phyloP scores from a whole-genome alignment of 2,113 vertebrate species.

The Centrocercus urophasianus region DNA sequence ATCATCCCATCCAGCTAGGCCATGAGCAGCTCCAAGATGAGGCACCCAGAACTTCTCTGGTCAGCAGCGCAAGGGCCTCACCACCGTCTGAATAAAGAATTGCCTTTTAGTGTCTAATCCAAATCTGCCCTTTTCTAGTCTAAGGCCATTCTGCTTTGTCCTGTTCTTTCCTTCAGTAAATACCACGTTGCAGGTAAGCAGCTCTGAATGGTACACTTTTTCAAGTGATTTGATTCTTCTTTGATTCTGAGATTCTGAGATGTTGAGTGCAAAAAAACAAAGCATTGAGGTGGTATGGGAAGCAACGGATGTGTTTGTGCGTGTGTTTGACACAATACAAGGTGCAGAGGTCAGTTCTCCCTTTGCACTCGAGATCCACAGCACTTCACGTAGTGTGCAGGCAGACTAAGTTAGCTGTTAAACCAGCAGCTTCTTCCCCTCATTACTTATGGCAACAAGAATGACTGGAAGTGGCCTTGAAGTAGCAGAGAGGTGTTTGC shows the following conservation, averaged over 20 bases:
- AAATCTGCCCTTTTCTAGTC: no score
- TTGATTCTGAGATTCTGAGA: neutral
- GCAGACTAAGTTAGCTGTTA: neutral
- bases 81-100: no score
- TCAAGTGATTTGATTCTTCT: neutral
- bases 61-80: no score
- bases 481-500: neutral
- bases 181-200: neutral
- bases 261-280: neutral
- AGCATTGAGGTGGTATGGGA: neutral
- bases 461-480: neutral
- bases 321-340: no score
- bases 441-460: neutral
- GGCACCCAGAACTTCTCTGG: no score
- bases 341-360: neutral
- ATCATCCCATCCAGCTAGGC: no score
- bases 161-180: neutral
- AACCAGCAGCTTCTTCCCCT: neutral
- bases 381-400: neutral
- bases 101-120: no score
- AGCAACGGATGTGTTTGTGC: neutral
- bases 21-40: no score
- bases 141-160: no score
- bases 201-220: fast-evolving
- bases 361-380: neutral